Conservation (phyloP, 2,888 invertebrate genomes). For the Nebria salina region DNA sequence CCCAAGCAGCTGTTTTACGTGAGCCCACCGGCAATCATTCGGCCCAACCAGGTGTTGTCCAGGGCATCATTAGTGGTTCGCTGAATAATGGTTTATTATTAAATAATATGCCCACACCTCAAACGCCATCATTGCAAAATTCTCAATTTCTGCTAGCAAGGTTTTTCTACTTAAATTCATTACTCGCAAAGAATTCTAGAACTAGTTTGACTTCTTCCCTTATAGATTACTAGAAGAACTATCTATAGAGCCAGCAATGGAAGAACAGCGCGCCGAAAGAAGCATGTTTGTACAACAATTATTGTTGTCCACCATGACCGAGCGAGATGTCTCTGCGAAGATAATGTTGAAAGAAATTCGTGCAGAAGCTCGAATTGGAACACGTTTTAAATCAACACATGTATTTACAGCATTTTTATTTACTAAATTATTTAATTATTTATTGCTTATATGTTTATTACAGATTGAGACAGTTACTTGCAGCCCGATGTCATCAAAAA, state of each 20-base stretch:
- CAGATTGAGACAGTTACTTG: background rate
- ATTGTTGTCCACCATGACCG: conserved; percentile 66
- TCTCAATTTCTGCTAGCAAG: conserved; percentile 58
- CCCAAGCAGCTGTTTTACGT: conserved; percentile 54
- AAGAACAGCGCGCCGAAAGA: conserved; percentile 70
- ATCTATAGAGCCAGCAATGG: conserved; percentile 67
- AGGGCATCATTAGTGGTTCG: background rate
- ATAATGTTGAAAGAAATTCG: conserved; percentile 14
- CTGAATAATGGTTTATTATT: conserved; percentile 57
- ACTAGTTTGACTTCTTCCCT: background rate
- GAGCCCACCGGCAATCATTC: conserved; percentile 50
- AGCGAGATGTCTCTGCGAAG: conserved; percentile 14
- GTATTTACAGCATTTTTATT: background rate
- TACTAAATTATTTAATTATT: background rate
- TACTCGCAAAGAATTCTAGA: background rate
- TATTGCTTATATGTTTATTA: background rate
- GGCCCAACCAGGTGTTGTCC: conserved; percentile 39
- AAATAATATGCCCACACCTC: conserved; percentile 53
- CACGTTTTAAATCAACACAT: background rate
- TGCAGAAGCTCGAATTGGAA: background rate
- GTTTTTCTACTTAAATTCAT: background rate
- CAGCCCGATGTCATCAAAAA: background rate
- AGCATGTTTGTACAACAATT: conserved; percentile 77
- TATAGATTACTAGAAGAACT: conserved; percentile 60
- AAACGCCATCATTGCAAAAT: conserved; percentile 56